Evolutionary conservation across 2,888 invertebrate species (phyloP).

Genomic region (Agrochola litura): DNA sequence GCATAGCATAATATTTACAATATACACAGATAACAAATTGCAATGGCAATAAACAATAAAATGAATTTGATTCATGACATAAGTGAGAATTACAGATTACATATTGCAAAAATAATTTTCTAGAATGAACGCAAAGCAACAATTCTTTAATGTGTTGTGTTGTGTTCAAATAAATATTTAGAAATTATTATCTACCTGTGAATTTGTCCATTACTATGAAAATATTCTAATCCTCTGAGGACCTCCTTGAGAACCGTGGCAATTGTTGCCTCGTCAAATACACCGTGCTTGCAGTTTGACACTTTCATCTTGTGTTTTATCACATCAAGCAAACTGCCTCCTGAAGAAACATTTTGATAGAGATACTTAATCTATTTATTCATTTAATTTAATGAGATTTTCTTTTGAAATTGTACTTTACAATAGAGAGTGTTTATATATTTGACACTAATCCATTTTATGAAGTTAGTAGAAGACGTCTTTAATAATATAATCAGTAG

Average conservation of each 20-base stretch:
- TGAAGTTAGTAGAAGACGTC: not conserved
- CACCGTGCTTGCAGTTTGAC: constrained; percentile 98
- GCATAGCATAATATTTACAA: not conserved
- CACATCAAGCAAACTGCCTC: constrained; percentile 96
- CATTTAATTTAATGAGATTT: constrained; percentile 8
- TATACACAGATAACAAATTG: not conserved
- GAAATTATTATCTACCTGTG: constrained; percentile 93
- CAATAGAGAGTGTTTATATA: constrained; percentile 43
- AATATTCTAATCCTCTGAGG: constrained; percentile 99
- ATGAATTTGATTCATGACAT: not conserved
- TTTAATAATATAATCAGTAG: not conserved
- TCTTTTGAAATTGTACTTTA: constrained; percentile 39
- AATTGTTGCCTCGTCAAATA: constrained; percentile 99
- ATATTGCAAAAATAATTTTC: not conserved
- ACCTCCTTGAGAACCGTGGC: constrained; percentile 99
- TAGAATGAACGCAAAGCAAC: constrained; percentile 1
- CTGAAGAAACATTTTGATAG: constrained; percentile 74
- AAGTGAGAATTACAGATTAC: not conserved
- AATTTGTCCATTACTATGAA: constrained; percentile 99
- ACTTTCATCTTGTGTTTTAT: constrained; percentile 98
- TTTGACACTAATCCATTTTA: constrained; percentile 45
- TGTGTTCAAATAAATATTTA: not conserved
- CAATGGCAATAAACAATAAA: not conserved
- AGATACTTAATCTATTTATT: not conserved
- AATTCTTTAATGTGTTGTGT: not conserved